Conservation (phyloP, 2,888 invertebrate genomes). For the Piscicola geometra region DNA sequence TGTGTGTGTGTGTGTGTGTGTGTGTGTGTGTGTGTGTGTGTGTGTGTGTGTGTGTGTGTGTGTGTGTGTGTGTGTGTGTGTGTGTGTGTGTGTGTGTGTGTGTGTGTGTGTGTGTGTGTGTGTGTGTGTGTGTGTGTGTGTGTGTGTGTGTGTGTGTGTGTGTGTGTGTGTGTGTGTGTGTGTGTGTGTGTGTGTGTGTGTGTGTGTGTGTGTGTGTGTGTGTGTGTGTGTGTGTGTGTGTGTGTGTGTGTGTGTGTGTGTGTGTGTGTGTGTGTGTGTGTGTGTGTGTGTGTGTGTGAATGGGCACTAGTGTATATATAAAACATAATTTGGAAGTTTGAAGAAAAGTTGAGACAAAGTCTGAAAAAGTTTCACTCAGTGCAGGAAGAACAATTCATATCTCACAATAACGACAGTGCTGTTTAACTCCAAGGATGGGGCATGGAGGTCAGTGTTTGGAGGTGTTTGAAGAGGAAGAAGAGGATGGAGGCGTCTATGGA, state of each 20-base stretch:
- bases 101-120: conserved; percentile 11
- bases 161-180: conserved; percentile 15
- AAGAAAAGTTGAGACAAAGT: no score
- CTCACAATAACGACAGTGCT: no score
- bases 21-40: conserved; percentile 32
- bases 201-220: conserved; percentile 3
- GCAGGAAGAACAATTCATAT: no score
- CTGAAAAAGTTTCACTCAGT: no score
- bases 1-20: conserved; percentile 30
- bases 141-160: conserved; percentile 56
- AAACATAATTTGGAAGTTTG: no score
- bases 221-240: background rate
- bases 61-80: conserved; percentile 29
- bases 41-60: conserved; percentile 34
- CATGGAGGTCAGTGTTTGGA: no score
- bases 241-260: background rate
- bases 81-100: conserved; percentile 28
- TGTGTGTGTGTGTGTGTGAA: no score
- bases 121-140: conserved; percentile 24
- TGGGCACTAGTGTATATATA: no score
- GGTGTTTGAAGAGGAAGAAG: no score
- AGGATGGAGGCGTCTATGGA: no score
- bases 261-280: background rate
- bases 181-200: conserved; percentile 21
- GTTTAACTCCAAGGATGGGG: no score